A percentile compares a stretch with the other conserved stretches of the same genome.
Evolutionary conservation across 2,888 invertebrate genomes (phyloP).

Genomic region (Microplitis manilae): DNA sequence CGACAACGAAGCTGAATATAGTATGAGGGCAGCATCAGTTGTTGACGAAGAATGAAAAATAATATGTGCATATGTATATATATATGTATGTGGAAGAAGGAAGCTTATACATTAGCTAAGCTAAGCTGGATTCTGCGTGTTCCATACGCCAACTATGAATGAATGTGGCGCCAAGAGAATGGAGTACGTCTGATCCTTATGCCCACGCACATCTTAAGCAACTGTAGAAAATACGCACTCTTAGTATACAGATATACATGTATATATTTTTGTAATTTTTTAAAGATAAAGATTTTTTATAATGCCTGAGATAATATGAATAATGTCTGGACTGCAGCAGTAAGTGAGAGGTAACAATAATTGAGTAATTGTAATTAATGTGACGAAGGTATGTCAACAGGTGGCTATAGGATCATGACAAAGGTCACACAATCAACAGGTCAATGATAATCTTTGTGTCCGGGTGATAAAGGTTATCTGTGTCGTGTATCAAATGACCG

Average conservation of each 20-base stretch:
- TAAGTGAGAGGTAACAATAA: not conserved
- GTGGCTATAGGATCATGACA: not conserved
- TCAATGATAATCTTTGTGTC: conserved; percentile 1
- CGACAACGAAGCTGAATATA: not conserved
- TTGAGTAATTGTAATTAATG: not conserved
- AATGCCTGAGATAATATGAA: not conserved
- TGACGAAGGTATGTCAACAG: not conserved
- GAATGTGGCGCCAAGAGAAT: conserved; percentile 72
- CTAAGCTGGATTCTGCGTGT: not conserved
- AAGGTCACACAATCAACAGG: not conserved
- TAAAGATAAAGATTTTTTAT: not conserved
- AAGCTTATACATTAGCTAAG: not conserved
- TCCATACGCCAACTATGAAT: conserved; percentile 61
- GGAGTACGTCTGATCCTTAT: conserved; percentile 68
- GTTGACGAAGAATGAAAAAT: not conserved
- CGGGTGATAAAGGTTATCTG: not conserved
- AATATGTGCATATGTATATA: not conserved
- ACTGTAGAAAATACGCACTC: not conserved
- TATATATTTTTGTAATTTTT: not conserved
- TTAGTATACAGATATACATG: not conserved
- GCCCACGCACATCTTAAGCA: conserved; percentile 58
- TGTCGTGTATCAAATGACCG: not conserved
- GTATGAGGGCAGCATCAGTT: not conserved
- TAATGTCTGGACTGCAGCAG: not conserved
- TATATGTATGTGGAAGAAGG: not conserved